Evolutionary conservation across 2,113 vertebrate genomes (phyloP).

Genomic region (Urocynchramus pylzowi): DNA sequence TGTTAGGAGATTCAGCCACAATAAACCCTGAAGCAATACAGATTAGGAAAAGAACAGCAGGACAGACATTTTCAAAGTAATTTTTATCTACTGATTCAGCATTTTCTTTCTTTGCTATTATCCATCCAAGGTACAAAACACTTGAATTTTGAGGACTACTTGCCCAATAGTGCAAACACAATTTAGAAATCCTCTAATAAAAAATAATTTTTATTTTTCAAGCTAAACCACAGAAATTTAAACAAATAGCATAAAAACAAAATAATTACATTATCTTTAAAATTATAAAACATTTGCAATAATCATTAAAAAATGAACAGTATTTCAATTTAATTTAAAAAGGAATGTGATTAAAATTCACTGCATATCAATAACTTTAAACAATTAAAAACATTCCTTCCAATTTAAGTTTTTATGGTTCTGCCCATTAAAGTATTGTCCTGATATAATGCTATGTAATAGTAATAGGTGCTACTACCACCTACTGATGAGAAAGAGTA

Average conservation of each 20-base stretch:
- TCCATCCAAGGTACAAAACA: neutral
- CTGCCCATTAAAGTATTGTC: neutral
- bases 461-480: conserved; percentile 20
- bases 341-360: neutral
- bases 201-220: neutral
- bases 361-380: neutral
- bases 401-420: neutral
- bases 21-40: neutral
- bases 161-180: neutral
- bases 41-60: neutral
- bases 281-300: neutral
- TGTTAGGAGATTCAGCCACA: neutral
- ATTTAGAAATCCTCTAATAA: neutral
- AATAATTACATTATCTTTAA: neutral
- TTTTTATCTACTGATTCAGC: neutral
- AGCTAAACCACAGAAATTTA: neutral
- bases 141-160: neutral
- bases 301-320: neutral
- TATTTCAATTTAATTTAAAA: neutral
- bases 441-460: neutral
- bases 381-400: neutral
- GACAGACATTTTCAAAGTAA: neutral
- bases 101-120: neutral
- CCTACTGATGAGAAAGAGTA: conserved; percentile 17
- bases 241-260: neutral